Evolutionary conservation across 2,113 vertebrate species (phyloP), one percentile per base, ranked within the genome.

Genomic region (Odontophorus gujanensis): DNA sequence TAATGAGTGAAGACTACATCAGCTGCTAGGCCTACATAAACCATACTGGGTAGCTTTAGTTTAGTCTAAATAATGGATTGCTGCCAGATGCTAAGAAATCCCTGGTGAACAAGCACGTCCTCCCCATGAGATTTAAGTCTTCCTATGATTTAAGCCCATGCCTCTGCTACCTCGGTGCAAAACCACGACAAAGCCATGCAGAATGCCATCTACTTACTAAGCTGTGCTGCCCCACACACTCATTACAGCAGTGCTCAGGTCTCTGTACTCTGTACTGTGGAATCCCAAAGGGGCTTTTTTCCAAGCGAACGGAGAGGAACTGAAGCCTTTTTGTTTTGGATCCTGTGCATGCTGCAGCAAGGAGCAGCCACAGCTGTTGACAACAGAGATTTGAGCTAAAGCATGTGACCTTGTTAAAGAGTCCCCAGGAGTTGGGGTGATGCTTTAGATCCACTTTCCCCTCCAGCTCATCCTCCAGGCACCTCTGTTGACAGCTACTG

Each of bases 211-310:
- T 28, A 1, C 66, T 26, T 8, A 8, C 36, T 5, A 34, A 26
- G 2, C 61, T 21, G 34, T 9, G 38, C 30, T 7, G 4, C 0
- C 18, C 25, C 1, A 0, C 18, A 18, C 30, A 66, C 26, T 22
- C 10, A 3, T 21, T 13, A 4, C 8, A 16, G 55, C 36, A 79
- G 61, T 3, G 3, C 38, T 78, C 66, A 1, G 0, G 32, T 14
- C 0, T 1, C 59, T 42, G 32, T 4, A 9, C 0, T 1, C 59
- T 42, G 32, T 4, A 9, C 47, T 26, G 21, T 1, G 2, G 2
- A 47, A 65, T 55, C 50, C 61, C 50, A 40, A 77, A 26, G 47
- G 43, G 18, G 59, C 0, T 63, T 47, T 63, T 47, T 42, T 42
- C 47, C 61, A 78, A 38, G 69, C 0, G 0, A 48, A 48, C 34